phyloP scores from a whole-genome alignment of 1,140 invertebrate species.

The Globodera ellingtonae region DNA sequence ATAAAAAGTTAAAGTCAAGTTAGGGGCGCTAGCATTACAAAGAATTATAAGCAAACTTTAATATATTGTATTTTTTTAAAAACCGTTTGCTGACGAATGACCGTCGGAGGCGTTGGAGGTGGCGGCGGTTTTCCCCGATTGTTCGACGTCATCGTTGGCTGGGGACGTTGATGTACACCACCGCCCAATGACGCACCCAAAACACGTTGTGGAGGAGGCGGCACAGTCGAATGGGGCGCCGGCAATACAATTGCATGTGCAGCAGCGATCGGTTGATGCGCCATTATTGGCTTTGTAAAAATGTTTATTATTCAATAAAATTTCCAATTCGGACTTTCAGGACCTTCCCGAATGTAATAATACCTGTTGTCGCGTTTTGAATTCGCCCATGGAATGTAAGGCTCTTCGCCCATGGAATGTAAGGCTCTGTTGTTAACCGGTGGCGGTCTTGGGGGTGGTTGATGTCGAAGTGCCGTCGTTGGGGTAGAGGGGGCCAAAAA shows the following conservation, averaged over 20 bases:
- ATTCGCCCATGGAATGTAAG: not conserved
- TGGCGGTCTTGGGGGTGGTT: conserved; percentile 26
- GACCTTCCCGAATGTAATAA: not conserved
- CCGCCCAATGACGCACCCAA: conserved; percentile 19
- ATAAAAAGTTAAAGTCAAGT: too few relatives aligned
- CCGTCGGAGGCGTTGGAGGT: conserved; percentile 3
- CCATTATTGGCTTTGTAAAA: not conserved
- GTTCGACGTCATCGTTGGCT: not conserved
- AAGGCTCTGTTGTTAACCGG: not conserved
- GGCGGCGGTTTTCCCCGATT: conserved; percentile 21
- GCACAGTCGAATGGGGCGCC: not conserved
- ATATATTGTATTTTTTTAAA: not conserved
- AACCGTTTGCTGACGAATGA: conserved; percentile 13
- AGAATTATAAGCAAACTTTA: too few relatives aligned
- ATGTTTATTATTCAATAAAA: not conserved
- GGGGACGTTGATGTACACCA: not conserved
- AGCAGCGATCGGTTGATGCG: not conserved
- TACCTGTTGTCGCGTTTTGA: not conserved
- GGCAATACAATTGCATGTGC: not conserved
- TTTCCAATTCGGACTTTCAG: not conserved
- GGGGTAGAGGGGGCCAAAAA: too few relatives aligned
- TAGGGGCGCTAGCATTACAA: too few relatives aligned
- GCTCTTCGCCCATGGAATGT: not conserved
- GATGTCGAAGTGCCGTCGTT: not conserved
- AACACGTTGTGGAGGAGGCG: conserved; percentile 26